phyloP scores from a whole-genome alignment of 2,888 invertebrate genomes.

The Leistus spinibarbis region DNA sequence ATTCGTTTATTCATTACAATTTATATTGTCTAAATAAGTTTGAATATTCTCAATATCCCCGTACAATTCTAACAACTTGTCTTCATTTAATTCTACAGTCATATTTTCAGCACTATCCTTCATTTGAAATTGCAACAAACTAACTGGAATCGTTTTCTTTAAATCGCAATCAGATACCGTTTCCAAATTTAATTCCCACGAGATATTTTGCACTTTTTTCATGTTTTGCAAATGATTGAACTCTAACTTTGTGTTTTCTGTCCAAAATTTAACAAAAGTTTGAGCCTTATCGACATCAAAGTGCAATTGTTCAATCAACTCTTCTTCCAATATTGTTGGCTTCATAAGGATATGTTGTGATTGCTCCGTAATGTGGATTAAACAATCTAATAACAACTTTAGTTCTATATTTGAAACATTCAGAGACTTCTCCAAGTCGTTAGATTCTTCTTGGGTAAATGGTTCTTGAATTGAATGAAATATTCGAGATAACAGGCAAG shows the following conservation, averaged over 20 bases:
- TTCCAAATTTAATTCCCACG: slow-evolving; percentile 64
- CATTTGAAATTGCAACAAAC: slow-evolving; percentile 59
- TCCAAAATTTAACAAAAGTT: slow-evolving; percentile 62
- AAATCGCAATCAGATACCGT: slow-evolving; percentile 58
- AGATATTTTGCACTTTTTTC: slow-evolving; percentile 60
- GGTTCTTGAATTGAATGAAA: slow-evolving; percentile 41
- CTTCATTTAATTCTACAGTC: slow-evolving; percentile 60
- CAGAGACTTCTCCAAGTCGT: slow-evolving; percentile 47
- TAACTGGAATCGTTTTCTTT: slow-evolving; percentile 58
- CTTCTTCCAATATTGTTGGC: slow-evolving; percentile 61
- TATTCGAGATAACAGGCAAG: slow-evolving; percentile 47
- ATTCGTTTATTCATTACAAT: slow-evolving; percentile 17
- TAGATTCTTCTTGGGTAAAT: slow-evolving; percentile 48
- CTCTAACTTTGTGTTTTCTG: slow-evolving; percentile 60
- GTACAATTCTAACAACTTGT: slow-evolving; percentile 60
- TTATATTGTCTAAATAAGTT: slow-evolving; percentile 50
- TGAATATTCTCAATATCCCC: slow-evolving; percentile 63
- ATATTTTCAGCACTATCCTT: slow-evolving; percentile 54
- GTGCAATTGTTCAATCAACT: slow-evolving; percentile 59
- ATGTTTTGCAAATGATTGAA: slow-evolving; percentile 59
- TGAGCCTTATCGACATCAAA: slow-evolving; percentile 62
- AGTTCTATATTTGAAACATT: slow-evolving; percentile 46
- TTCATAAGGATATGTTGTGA: slow-evolving; percentile 61
- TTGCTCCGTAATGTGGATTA: slow-evolving; percentile 58
- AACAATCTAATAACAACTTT: slow-evolving; percentile 43